Evolutionary conservation across 2,888 invertebrate species (phyloP).

Genomic region (Caenorhabditis virilis): DNA sequence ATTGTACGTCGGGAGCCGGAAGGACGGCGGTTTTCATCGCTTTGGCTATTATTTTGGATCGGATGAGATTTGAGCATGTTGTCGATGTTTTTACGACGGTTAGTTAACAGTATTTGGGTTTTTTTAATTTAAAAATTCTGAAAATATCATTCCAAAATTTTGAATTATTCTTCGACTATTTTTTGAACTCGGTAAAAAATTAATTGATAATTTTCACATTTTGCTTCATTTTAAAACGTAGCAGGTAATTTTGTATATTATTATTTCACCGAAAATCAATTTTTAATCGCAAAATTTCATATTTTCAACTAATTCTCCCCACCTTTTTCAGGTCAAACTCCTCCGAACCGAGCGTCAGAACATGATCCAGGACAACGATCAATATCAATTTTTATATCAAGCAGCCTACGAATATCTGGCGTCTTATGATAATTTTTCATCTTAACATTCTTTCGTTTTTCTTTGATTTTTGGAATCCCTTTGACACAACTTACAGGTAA

Average conservation of each 20-base stretch:
- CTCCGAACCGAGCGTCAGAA: constrained; percentile 95
- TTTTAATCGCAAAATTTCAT: too few relatives aligned
- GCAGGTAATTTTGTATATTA: too few relatives aligned
- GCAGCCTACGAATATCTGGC: constrained; percentile 93
- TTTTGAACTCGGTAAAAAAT: not conserved
- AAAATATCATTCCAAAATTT: too few relatives aligned
- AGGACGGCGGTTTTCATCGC: constrained; percentile 98
- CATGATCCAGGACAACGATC: constrained; percentile 99
- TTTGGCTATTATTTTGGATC: constrained; percentile 92
- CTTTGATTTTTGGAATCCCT: too few relatives aligned
- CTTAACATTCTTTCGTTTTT: too few relatives aligned
- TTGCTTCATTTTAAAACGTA: too few relatives aligned
- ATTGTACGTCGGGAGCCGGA: constrained; percentile 89
- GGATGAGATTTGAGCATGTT: constrained; percentile 98
- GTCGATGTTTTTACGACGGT: constrained; percentile 98
- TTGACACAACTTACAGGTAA: too few relatives aligned
- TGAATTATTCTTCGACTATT: not conserved
- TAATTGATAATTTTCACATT: not conserved
- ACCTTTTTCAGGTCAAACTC: constrained; percentile 79
- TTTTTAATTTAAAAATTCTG: not conserved
- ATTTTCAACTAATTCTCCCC: too few relatives aligned
- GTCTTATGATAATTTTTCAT: constrained; percentile 21
- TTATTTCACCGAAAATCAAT: too few relatives aligned
- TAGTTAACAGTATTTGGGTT: constrained; percentile 1
- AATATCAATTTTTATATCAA: constrained; percentile 99